Base-by-base conservation (phyloP, 2,797 vertebrate species). In the Sebastes jordani region DNA sequence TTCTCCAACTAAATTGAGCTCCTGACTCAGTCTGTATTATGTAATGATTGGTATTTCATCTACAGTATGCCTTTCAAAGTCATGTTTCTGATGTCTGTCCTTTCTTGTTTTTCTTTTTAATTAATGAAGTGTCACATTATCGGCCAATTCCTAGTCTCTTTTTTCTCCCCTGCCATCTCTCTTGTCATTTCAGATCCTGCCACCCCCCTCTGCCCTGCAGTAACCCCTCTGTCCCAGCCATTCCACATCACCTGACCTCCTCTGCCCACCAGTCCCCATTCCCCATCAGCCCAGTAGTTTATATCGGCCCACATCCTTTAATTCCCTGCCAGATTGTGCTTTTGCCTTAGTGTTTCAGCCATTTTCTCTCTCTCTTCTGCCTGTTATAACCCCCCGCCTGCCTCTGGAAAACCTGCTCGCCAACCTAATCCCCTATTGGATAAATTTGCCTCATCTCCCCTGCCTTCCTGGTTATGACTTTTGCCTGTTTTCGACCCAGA, bases 181-280 rank as follows among this genome's bases (percentile, higher is more conserved):
- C n/a, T 4, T 23, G 4, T 52, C 1, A 6, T 61, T 72, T 60
- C 25, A 71, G 55, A 46, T 46, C n/a, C 27, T 61, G 38, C 27
- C 25, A 68, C 29, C 32, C 7, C n/a, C 49, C 6, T 6, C 16
- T 49, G 38, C 25, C 66, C 49, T 32, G 20, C 20, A 52, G 18
- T 52, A 67, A 54, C 20, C 27, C 49, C 49, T 25, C 2, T 59
- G n/a, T 29, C 18, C 16, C 38, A 66, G n/a, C 25, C 36, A 49
- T 49, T 49, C 9, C 16, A 25, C 38, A n/a, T 49, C 25, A 67
- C 25, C 74, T 73, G 14, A 81, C 23, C 11, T 18, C 8, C 23
- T n/a, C 42, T 9, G 2, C 63, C 34, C 80, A 72, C 60, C 75
- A 14, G 52, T 56, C 56, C 18, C 38, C 27, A 29, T 29, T 38